phyloP scores from a whole-genome alignment of 2,797 vertebrate genomes.

The Acanthurus lineatus region DNA sequence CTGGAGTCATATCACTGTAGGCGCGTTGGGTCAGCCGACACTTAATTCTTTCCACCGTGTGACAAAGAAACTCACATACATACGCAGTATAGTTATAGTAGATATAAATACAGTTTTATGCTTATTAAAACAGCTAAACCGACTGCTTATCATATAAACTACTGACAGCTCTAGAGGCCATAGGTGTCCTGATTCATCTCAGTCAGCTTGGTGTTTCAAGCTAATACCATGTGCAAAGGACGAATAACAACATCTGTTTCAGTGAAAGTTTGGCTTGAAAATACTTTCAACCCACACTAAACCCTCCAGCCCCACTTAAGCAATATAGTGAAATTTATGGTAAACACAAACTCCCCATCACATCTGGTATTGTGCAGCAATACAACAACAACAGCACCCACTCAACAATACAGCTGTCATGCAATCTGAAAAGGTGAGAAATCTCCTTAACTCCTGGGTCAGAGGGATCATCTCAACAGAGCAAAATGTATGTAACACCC shows the following conservation, averaged over 20 bases:
- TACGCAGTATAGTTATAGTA: not conserved
- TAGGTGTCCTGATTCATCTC: slow-evolving; percentile 18
- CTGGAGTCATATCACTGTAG: slow-evolving; percentile 34
- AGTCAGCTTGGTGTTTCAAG: slow-evolving; percentile 7
- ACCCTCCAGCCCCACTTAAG: not conserved
- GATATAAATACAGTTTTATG: slow-evolving; percentile 2
- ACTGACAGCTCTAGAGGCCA: slow-evolving; percentile 18
- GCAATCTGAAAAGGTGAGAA: slow-evolving; percentile 6
- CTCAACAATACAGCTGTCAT: not conserved
- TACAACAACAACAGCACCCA: not conserved
- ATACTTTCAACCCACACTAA: slow-evolving; percentile 7
- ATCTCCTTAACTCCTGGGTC: not conserved
- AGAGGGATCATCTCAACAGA: not conserved
- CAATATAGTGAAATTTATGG: slow-evolving; percentile 4
- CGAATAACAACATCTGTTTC: slow-evolving; percentile 33
- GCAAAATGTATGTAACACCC: too few species aligned
- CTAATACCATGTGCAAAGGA: slow-evolving; percentile 2
- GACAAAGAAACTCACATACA: slow-evolving; percentile 6
- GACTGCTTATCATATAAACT: slow-evolving; percentile 9
- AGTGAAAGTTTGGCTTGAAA: slow-evolving; percentile 24
- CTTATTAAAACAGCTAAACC: not conserved
- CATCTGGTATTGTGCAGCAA: slow-evolving; percentile 13
- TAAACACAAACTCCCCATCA: not conserved
- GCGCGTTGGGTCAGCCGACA: slow-evolving; percentile 23
- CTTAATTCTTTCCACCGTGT: slow-evolving; percentile 15